Evolutionary conservation across 1,140 invertebrate genomes (phyloP).

Genomic region (Drosophila lowei): DNA sequence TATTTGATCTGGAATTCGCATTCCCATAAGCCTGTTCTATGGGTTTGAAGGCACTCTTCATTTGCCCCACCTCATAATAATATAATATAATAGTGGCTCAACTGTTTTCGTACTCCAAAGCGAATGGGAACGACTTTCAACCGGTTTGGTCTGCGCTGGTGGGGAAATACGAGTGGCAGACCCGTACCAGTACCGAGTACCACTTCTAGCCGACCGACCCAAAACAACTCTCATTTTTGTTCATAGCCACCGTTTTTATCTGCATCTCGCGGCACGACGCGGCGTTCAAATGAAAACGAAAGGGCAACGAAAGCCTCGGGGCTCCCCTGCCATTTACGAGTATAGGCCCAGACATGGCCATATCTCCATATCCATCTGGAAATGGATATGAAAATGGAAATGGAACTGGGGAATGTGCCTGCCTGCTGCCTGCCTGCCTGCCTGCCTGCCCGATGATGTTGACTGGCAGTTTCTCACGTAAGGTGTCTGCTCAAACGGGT

Average conservation of each 20-base stretch:
- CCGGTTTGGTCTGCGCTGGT: slow-evolving; percentile 51
- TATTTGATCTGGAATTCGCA: no score
- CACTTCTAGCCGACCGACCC: slow-evolving; percentile 54
- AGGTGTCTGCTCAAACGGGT: slow-evolving; percentile 67
- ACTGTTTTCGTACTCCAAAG: slow-evolving; percentile 26
- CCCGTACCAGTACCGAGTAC: slow-evolving; percentile 14
- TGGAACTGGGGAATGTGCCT: slow-evolving; percentile 33
- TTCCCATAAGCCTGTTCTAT: background rate
- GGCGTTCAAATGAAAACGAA: slow-evolving; percentile 61
- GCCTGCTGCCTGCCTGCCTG: no score
- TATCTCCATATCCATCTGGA: slow-evolving; percentile 1
- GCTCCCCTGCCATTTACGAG: slow-evolving; percentile 9
- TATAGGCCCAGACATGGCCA: slow-evolving; percentile 5
- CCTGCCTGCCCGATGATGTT: slow-evolving; percentile 6
- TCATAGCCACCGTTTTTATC: slow-evolving; percentile 7
- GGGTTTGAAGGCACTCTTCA: slow-evolving; percentile 3
- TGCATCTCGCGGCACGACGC: slow-evolving; percentile 14
- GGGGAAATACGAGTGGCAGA: slow-evolving; percentile 18
- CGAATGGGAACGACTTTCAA: slow-evolving; percentile 35
- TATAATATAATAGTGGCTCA: background rate
- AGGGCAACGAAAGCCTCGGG: slow-evolving; percentile 67
- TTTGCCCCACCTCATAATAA: slow-evolving; percentile 14
- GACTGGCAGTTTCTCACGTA: slow-evolving; percentile 51
- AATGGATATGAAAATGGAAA: no score
- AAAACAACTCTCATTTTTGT: slow-evolving; percentile 74